These are phyloP conservation scores for Phoebastria nigripes DNA, from an alignment of 2,797 vertebrate genomes.

Conservation along the genomic window DNA sequence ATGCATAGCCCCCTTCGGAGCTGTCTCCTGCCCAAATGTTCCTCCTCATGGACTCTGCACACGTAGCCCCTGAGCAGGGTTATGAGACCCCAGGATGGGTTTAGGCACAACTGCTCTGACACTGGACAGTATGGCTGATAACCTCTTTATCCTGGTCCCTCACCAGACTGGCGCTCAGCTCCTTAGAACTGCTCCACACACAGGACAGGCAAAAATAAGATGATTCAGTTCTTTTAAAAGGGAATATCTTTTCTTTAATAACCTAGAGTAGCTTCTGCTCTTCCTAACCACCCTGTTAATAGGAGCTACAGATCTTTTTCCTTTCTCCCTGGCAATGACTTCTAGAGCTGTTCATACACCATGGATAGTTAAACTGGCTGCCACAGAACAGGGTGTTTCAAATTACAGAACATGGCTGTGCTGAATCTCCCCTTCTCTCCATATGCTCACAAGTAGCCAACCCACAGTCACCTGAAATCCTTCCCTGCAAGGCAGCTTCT, in stretches of 20 bases:
- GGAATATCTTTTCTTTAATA: neutral
- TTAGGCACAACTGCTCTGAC: neutral
- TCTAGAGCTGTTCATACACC: neutral
- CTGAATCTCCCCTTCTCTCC: neutral
- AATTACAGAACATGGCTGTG: neutral
- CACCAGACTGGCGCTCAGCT: accelerated
- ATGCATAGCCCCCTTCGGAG: neutral
- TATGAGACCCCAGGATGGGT: neutral
- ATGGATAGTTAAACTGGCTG: neutral
- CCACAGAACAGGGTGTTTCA: neutral
- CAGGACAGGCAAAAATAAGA: neutral
- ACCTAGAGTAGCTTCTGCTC: neutral
- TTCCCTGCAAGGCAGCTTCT: neutral
- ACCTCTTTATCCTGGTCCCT: neutral
- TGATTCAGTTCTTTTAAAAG: neutral
- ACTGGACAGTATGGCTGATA: neutral
- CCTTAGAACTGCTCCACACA: neutral
- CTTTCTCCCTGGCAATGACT: neutral
- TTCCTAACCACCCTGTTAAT: neutral
- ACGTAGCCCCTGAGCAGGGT: neutral
- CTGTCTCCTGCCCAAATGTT: neutral
- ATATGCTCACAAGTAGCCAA: neutral
- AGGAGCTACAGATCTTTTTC: neutral
- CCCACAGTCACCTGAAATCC: neutral
- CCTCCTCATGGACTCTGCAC: neutral